phyloP scores from a whole-genome alignment of 2,113 vertebrate genomes.

The Boleophthalmus pectinirostris region DNA sequence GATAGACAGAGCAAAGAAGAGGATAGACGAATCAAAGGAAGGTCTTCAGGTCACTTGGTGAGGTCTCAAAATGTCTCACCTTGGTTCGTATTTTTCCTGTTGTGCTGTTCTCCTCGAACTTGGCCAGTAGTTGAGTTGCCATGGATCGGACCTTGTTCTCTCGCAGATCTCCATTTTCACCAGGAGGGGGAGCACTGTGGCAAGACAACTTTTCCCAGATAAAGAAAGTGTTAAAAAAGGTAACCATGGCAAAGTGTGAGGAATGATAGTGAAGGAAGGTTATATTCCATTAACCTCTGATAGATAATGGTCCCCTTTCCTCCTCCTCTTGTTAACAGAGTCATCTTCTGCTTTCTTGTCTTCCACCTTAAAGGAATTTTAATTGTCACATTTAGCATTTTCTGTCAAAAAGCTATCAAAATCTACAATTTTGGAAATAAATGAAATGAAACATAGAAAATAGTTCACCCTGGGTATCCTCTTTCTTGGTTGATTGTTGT shows the following conservation, averaged over 20 bases:
- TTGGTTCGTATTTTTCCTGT: conserved; percentile 69
- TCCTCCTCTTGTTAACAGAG: conserved; percentile 83
- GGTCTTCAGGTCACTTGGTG: neutral
- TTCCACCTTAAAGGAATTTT: conserved; percentile 69
- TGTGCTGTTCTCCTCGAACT: conserved; percentile 89
- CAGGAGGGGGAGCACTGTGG: conserved; percentile 71
- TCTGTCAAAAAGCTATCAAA: neutral
- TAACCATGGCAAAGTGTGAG: neutral
- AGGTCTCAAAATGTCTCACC: conserved; percentile 71
- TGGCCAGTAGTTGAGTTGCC: conserved; percentile 92
- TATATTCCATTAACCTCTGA: conserved; percentile 74
- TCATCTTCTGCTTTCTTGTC: conserved; percentile 85
- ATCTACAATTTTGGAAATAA: neutral
- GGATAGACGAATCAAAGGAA: neutral
- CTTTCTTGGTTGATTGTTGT: conserved; percentile 83
- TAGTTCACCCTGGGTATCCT: conserved; percentile 87
- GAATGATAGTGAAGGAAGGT: neutral
- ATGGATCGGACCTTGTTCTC: conserved; percentile 95
- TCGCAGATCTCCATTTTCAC: conserved; percentile 74
- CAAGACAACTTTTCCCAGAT: conserved; percentile 68
- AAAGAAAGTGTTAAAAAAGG: neutral
- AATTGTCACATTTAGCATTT: neutral
- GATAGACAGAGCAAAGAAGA: neutral
- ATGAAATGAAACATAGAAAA: neutral
- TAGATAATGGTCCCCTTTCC: conserved; percentile 79